Conservation (phyloP, 2,888 invertebrate genomes). For the Beris chalybata region DNA sequence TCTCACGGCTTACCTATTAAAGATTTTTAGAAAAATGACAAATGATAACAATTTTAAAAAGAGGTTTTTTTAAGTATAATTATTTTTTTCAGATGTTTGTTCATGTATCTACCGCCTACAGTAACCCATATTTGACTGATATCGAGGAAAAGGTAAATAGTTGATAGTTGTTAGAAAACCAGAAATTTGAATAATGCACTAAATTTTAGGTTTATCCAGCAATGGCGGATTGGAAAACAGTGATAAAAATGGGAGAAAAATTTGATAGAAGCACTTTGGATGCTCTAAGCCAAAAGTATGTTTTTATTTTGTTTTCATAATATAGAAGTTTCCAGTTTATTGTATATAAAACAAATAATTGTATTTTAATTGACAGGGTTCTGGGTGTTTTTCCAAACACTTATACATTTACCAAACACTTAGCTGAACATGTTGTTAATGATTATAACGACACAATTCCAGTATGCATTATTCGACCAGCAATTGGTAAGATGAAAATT, state of each 20-base stretch:
- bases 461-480: conserved; percentile 75
- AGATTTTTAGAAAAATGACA: too few species aligned
- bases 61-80: too few species aligned
- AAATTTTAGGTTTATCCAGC: conserved; percentile 43
- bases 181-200: background rate
- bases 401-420: conserved; percentile 81
- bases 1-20: too few species aligned
- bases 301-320: background rate
- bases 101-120: conserved; percentile 81
- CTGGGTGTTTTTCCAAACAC: conserved; percentile 75
- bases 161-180: background rate
- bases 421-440: conserved; percentile 74
- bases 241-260: conserved; percentile 63
- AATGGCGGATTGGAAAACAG: conserved; percentile 65
- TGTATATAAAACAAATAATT: too few species aligned
- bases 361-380: conserved; percentile 54
- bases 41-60: too few species aligned
- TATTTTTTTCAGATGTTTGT: conserved; percentile 47
- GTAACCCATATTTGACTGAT: conserved; percentile 69
- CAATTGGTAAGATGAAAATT: conserved; percentile 64
- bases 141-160: conserved; percentile 66
- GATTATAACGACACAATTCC: conserved; percentile 68
- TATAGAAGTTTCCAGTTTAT: too few species aligned
- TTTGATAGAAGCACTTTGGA: conserved; percentile 60
- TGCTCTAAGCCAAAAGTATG: conserved; percentile 64